Base-by-base conservation (phyloP, 2,797 vertebrate genomes). In the Typhlichthys eigenmanni region DNA sequence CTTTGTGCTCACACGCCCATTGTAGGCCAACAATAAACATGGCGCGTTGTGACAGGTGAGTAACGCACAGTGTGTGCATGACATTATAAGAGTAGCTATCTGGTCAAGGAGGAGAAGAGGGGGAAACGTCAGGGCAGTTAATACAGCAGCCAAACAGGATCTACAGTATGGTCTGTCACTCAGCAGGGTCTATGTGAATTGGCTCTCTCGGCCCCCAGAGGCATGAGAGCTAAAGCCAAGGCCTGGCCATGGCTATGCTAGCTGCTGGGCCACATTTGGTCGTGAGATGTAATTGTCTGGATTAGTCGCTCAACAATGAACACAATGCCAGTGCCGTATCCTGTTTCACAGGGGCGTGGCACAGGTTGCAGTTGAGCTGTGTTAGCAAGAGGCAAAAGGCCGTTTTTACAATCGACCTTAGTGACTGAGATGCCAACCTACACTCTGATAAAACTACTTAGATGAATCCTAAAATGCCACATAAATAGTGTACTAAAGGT, bases 291-390 rank as follows among this genome's bases (percentile, higher is more conserved):
- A 92, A 91, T 91, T 90, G 88, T 90, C 58, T 64, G 85, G 86
- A 91, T 89, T 90, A 91, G 80, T 69, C 83, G 80, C 75, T 87
- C 78, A 83, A 92, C 90, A 92, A 90, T 86, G 82, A 85, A 81
- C 75, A 89, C 85, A 90, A 92, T 84, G 83, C 77, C 83, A 86
- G 72, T 80, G 71, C 74, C 58, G 48, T 81, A 87, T 92, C 87
- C 84, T 80, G 82, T 88, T 90, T 87, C 87, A 81, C 56, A 83
- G 81, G 82, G 88, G 88, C 75, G 83, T 89, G 85, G 82, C 76
- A 14, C 66, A 45, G 78, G 71, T 64, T 55, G 63, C 77, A 61
- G 71, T 66, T 59, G 58, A 79, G 71, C 76, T 72, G 64, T 65
- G 52, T 5, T 59, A 72, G 73, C 64, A 69, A 76, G 78, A 75